Base-by-base conservation (phyloP, 2,888 invertebrate genomes). In the Luperina testacea region DNA sequence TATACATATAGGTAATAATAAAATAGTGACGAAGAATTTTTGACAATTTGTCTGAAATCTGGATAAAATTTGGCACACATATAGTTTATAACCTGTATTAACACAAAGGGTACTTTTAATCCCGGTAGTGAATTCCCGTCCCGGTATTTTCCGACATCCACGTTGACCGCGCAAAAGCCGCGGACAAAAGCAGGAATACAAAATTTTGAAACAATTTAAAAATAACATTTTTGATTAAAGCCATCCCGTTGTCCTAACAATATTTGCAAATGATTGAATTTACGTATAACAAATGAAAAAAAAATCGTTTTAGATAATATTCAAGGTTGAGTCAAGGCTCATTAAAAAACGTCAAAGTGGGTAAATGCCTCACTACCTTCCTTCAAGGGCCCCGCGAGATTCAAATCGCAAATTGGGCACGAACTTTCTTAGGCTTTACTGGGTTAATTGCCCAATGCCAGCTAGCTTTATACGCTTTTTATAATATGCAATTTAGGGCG, bases 321-420 rank as follows among this genome's bases (percentile, higher is more conserved):
- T 67, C 57, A 63, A 84, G 45, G 42, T 51, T 24, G 17, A 15
- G 27, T 48, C 80, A 84, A 75, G 64, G 45, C 32, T 53, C 42
- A 45, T 59, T 20, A 20, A 64, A 71, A 77, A 85, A 68, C 27
- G 27, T 71, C 27, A 38, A 85, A 82, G 67, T 45, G 63, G 48
- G 72, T 38, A 67, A 71, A 73, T 65, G 53, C 17, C 57, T 71
- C 27, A 20, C n/a, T 59, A 27, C 48, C 82, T 27, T 51, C 72
- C 42, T 63, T 85, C 48, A 76, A 72, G 64, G 7, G 57, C 59
- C 81, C 42, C 72, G 51, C 38, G 71, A 68, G 77, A 86, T 68
- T 75, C 42, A 2, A 82, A 82, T 82, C 67, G 51, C 51, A 64
- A 74, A 86, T 82, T 85, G 65, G n/a, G 71, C 67, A 72, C 73